These are phyloP conservation scores for Zaprionus ghesquierei DNA, from an alignment of 1,140 invertebrate species.

Conservation along the genomic window DNA sequence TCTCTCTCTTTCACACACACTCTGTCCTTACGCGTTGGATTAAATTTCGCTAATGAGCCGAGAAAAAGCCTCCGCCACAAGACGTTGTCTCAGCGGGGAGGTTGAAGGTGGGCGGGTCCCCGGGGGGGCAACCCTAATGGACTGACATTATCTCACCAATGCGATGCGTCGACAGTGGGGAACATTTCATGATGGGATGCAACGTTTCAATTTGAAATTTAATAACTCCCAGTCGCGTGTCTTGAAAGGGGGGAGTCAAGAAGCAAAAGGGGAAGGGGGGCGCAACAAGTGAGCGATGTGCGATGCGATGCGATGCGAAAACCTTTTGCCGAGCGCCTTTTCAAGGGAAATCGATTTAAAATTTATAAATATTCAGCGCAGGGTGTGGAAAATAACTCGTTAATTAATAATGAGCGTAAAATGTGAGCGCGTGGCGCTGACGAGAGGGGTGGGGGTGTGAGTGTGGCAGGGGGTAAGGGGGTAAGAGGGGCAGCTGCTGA, in stretches of 20 bases:
- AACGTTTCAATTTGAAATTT: background rate
- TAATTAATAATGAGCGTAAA: constrained; percentile 78
- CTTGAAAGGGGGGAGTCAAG: background rate
- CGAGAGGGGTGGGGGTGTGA: background rate
- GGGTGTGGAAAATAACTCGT: constrained; percentile 73
- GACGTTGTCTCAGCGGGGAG: too few relatives aligned
- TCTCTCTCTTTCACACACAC: too few relatives aligned
- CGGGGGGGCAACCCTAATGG: background rate
- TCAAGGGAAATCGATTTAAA: constrained; percentile 68
- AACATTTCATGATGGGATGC: background rate
- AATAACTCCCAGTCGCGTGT: background rate
- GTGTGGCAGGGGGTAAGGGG: constrained; percentile 2
- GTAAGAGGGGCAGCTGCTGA: constrained; percentile 1
- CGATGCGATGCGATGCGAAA: background rate
- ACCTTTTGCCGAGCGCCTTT: background rate
- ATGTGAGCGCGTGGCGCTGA: constrained; percentile 61
- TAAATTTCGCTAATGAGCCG: too few relatives aligned
- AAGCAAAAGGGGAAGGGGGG: background rate
- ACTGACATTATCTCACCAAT: background rate
- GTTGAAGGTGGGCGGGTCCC: too few relatives aligned
- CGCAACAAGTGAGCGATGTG: constrained; percentile 33
- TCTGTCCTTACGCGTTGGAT: too few relatives aligned
- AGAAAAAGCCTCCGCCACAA: too few relatives aligned
- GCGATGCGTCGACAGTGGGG: too few relatives aligned
- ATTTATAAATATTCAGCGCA: constrained; percentile 71